Evolutionary conservation across 2,888 invertebrate species (phyloP).

Genomic region (Willowsia nigromaculata): DNA sequence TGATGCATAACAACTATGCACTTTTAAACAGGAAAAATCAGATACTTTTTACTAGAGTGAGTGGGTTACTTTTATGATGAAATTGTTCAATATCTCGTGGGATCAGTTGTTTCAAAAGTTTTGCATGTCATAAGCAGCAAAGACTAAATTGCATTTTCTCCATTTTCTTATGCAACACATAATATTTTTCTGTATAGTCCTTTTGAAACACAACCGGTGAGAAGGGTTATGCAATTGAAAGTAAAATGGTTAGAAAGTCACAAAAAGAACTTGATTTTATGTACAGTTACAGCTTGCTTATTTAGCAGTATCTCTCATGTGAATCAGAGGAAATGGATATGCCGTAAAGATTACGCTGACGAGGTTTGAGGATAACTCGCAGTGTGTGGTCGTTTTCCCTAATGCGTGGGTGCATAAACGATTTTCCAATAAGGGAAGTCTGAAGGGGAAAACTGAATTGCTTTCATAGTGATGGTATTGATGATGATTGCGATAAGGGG

Average conservation of each 20-base stretch:
- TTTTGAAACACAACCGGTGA: too few species aligned
- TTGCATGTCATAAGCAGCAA: constrained; percentile 50
- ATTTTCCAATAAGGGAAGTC: constrained; percentile 27
- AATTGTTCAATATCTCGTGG: constrained; percentile 38
- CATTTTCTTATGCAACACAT: background rate
- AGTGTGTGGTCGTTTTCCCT: background rate
- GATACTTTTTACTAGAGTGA: constrained; percentile 27
- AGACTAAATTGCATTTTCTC: constrained; percentile 44
- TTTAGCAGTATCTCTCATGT: constrained; percentile 23
- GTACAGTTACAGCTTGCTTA: too few species aligned
- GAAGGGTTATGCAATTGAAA: constrained; percentile 22
- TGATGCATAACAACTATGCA: too few species aligned
- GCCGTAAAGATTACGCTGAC: constrained; percentile 30
- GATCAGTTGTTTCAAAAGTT: constrained; percentile 57
- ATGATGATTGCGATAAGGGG: background rate
- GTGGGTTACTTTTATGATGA: constrained; percentile 44
- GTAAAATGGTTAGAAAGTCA: constrained; percentile 2
- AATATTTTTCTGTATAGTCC: background rate
- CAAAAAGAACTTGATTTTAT: constrained; percentile 13
- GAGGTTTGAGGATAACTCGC: background rate
- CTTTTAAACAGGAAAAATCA: constrained; percentile 28
- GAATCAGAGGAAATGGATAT: constrained; percentile 35
- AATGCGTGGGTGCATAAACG: constrained; percentile 55
- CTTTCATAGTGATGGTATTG: background rate
- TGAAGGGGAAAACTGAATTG: background rate